These are phyloP conservation scores for Tanypteryx hageni DNA, from an alignment of 2,888 invertebrate species.

Conservation along the genomic window DNA sequence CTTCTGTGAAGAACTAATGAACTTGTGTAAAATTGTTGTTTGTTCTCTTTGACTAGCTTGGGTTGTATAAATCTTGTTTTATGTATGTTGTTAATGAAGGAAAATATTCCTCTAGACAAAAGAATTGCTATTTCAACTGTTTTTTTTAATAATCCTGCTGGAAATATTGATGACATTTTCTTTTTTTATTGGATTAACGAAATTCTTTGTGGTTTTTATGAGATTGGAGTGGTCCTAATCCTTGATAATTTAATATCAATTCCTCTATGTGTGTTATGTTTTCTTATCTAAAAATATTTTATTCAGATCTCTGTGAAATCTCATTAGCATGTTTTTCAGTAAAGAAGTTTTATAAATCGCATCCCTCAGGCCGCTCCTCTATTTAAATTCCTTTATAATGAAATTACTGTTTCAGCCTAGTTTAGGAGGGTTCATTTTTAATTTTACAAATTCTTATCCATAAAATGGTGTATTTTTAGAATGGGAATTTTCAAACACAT, in stretches of 20 bases:
- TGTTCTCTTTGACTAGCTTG: neutral
- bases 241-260: slow-evolving; percentile 13
- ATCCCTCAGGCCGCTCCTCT: neutral
- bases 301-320: slow-evolving; percentile 14
- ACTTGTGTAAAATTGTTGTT: neutral
- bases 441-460: no score
- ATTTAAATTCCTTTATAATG: neutral
- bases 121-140: slow-evolving; percentile 8
- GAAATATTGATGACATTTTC: neutral
- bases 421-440: no score
- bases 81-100: slow-evolving; percentile 12
- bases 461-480: no score
- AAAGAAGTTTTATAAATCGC: neutral
- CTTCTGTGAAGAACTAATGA: neutral
- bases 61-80: neutral
- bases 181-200: neutral
- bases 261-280: slow-evolving; percentile 4
- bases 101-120: slow-evolving; percentile 4
- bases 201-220: slow-evolving; percentile 12
- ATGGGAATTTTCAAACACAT: no score
- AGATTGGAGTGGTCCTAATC: neutral
- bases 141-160: neutral
- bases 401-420: neutral
- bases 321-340: slow-evolving; percentile 64
- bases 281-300: neutral